Conservation (phyloP, 2,888 invertebrate species). For the Euphydryas editha region DNA sequence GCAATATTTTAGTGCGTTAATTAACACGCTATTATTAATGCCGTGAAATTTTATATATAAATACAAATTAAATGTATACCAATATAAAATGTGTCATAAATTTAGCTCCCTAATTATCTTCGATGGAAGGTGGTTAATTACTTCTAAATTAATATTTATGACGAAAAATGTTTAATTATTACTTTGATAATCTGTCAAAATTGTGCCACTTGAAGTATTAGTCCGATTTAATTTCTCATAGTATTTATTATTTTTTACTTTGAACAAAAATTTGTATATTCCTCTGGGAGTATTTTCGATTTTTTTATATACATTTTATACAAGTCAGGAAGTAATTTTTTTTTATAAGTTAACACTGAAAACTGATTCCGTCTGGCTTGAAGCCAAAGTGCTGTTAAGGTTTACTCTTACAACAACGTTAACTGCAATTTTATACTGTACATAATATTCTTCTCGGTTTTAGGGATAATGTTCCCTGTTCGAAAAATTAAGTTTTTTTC, state of each 20-base stretch:
- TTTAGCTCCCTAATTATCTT: no score
- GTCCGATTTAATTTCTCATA: no score
- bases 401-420: conserved; percentile 8
- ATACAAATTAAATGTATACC: no score
- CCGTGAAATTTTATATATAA: no score
- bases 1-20: no score
- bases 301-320: background rate
- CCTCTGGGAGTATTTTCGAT: background rate
- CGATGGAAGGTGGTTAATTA: no score
- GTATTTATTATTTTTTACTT: background rate
- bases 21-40: no score
- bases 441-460: background rate
- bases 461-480: background rate
- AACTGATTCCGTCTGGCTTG: conserved; percentile 16
- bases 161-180: no score
- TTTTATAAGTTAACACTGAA: conserved; percentile 22
- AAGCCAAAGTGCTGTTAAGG: conserved; percentile 19
- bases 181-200: no score
- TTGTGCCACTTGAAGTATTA: no score
- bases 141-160: no score
- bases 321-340: background rate
- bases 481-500: background rate
- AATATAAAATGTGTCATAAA: no score
- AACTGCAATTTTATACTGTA: conserved; percentile 15
- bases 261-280: background rate